phyloP scores from a whole-genome alignment of 2,113 vertebrate species.

The Nerophis ophidion region DNA sequence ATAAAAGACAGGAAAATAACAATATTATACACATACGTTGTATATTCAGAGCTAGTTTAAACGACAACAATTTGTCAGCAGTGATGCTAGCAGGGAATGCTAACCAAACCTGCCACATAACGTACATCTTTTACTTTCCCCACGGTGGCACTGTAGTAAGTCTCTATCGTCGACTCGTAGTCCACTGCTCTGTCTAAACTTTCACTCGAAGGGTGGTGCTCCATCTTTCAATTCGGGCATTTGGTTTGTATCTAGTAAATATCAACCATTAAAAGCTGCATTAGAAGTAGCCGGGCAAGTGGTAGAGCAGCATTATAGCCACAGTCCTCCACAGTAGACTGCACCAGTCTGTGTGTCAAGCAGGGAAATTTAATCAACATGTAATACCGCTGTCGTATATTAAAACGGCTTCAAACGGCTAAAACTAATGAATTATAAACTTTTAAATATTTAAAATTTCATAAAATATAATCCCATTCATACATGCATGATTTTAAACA shows the following conservation, averaged over 20 bases:
- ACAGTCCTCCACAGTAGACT: constrained; percentile 31
- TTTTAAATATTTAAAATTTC: neutral
- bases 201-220: constrained; percentile 52
- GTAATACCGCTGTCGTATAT: neutral
- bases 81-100: constrained; percentile 46
- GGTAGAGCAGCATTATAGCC: constrained; percentile 48
- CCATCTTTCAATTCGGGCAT: constrained; percentile 50
- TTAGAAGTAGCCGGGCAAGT: constrained; percentile 26
- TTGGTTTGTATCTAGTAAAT: neutral
- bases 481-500: neutral
- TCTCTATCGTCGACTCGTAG: constrained; percentile 54
- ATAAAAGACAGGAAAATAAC: neutral
- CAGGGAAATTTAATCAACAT: neutral
- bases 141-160: constrained; percentile 69
- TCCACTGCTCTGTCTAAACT: constrained; percentile 41
- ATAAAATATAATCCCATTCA: rapidly evolving
- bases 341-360: constrained; percentile 14
- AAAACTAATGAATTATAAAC: neutral
- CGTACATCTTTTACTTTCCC: constrained; percentile 74
- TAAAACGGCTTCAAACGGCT: neutral
- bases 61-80: constrained; percentile 18
- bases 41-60: neutral
- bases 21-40: too few relatives aligned
- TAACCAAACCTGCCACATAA: constrained; percentile 60
- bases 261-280: constrained; percentile 12